phyloP scores from a whole-genome alignment of 2,113 vertebrate species.

The Apteryx mantelli region DNA sequence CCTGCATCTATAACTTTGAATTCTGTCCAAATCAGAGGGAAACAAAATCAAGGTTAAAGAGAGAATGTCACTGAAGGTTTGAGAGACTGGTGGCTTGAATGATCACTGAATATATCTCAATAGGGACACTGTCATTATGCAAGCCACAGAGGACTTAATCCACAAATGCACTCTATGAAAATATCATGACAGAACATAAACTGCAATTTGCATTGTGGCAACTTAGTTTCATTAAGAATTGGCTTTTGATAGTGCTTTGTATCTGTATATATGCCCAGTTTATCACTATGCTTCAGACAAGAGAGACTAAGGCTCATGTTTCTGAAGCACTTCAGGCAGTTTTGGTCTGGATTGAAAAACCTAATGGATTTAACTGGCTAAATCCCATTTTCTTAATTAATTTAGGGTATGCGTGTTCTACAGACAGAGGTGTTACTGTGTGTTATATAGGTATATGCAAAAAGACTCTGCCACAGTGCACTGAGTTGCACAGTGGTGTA shows the following conservation, averaged over 20 bases:
- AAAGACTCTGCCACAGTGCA: background rate
- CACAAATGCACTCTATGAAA: background rate
- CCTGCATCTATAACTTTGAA: background rate
- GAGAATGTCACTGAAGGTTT: background rate
- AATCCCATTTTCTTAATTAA: background rate
- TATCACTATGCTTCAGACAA: background rate
- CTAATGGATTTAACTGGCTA: background rate
- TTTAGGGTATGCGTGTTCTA: background rate
- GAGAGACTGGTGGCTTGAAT: background rate
- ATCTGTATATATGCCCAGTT: background rate
- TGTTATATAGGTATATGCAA: background rate
- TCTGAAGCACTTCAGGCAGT: background rate
- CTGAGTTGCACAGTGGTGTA: background rate
- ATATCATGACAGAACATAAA: background rate
- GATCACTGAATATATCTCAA: background rate
- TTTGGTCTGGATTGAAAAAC: background rate
- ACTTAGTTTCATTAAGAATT: background rate
- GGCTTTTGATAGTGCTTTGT: background rate
- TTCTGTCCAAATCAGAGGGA: background rate
- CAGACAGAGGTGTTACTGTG: background rate
- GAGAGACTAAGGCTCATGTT: background rate
- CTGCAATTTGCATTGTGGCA: background rate
- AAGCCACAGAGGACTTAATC: background rate
- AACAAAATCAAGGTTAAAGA: background rate
- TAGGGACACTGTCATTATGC: background rate